Percentiles rank a stretch among this genome's conserved stretches.
Evolutionary conservation across 2,888 invertebrate species (phyloP).

Genomic region (Caradrina kadenii): DNA sequence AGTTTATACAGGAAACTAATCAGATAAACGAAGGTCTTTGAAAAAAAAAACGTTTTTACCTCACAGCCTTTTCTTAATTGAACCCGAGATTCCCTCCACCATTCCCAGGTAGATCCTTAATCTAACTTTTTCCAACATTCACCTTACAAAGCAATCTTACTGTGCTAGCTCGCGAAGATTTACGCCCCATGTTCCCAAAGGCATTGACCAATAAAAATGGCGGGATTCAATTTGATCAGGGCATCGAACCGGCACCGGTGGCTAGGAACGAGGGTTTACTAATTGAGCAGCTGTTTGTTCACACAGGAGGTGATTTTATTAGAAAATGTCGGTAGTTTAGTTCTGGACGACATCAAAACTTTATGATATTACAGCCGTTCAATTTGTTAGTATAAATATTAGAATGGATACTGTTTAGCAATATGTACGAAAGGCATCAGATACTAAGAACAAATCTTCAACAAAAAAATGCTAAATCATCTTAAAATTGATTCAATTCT

Average conservation of each 20-base stretch:
- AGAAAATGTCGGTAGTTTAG: constrained; percentile 20
- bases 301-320: constrained; percentile 45
- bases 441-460: not conserved
- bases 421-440: not conserved
- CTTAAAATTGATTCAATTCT: not conserved
- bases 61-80: constrained; percentile 35
- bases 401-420: not conserved
- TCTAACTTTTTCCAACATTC: constrained; percentile 36
- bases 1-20: constrained; percentile 3
- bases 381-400: not conserved
- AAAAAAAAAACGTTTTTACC: constrained; percentile 15
- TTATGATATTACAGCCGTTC: not conserved
- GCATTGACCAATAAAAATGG: constrained; percentile 61
- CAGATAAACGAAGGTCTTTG: not conserved
- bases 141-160: constrained; percentile 47
- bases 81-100: constrained; percentile 13
- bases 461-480: constrained; percentile 5
- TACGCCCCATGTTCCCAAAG: constrained; percentile 49
- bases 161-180: constrained; percentile 42
- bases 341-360: constrained; percentile 5
- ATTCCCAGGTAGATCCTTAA: constrained; percentile 23
- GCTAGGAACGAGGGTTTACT: constrained; percentile 57
- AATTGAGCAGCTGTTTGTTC: constrained; percentile 61
- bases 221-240: constrained; percentile 65
- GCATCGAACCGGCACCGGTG: constrained; percentile 63